Base-by-base conservation (phyloP, 1,140 invertebrate genomes). In the Hestina assimilis region DNA sequence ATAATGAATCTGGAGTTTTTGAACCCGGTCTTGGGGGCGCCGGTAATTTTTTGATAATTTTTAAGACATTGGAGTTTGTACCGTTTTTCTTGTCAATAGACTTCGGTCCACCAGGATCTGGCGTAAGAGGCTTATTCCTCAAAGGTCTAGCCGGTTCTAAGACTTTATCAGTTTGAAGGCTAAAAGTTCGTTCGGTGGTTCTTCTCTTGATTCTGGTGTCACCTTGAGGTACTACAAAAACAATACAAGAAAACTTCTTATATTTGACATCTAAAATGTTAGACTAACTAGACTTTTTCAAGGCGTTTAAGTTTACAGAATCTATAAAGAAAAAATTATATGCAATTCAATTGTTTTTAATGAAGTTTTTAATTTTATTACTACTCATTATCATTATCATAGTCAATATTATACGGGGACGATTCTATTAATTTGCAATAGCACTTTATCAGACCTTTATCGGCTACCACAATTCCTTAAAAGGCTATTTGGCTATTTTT, bases 41-140 rank as follows among this genome's bases (percentile, higher is more conserved):
- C 11, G 73, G 66, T 12, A 69, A 61, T 50, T 81, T 84, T 63
- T 82, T 84, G 12, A 83, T 76, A 28, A 87, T 83, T 69, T 83
- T 80, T 9, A 85, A 56, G 0, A 85, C 76, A 6, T 76, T 71
- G 19, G 59, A 66, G 46, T 70, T 72, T 12, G 75, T 35, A 24
- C 84, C 81, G 62, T 71, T 65, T 69, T 72, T 79, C 43, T 43
- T 63, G 20, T 59, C 67, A 59, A 41, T 7, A 35, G 38, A 29
- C 51, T 59, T 70, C 55, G 48, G 28, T 29, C 26, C 65, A 26
- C 47, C 71, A 8, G 73, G 66, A 15, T 79, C 75, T 1, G 72
- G 70, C 9, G 74, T 72, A 1, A 56, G 24, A 1, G 66, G 59
- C 43, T 75, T 81, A 17, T 41, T 54, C 12, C 80, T 71, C 4